A percentile compares a stretch with the other conserved stretches of the same genome.
phyloP scores from a whole-genome alignment of 2,797 vertebrate genomes.

The Hyperoplus immaculatus region DNA sequence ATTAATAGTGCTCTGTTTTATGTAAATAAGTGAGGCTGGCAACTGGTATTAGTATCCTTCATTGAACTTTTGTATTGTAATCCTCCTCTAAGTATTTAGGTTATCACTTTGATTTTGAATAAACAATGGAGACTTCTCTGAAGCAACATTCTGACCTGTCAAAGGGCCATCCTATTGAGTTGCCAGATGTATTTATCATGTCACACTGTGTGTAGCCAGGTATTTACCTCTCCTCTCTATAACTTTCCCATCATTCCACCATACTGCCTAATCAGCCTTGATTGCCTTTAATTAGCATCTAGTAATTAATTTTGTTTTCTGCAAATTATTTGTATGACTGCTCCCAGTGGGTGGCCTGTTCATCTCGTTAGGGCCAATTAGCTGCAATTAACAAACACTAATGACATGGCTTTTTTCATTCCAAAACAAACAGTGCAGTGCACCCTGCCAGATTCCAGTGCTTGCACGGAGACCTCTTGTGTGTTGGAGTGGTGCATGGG shows the following conservation, averaged over 20 bases:
- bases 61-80: not conserved
- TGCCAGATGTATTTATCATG: constrained; percentile 44
- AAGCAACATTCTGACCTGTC: constrained; percentile 1
- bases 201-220: constrained; percentile 47
- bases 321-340: constrained; percentile 97
- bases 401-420: constrained; percentile 92
- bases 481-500: constrained; percentile 64
- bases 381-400: constrained; percentile 99
- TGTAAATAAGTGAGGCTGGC: too few species aligned
- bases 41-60: too few species aligned
- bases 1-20: too few species aligned
- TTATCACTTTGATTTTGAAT: not conserved
- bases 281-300: constrained; percentile 97
- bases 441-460: constrained; percentile 84
- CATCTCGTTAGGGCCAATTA: constrained; percentile 99
- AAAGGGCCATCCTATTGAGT: constrained; percentile 2
- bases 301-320: constrained; percentile 99
- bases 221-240: constrained; percentile 60
- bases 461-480: constrained; percentile 77
- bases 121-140: constrained; percentile 6
- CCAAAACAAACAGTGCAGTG: constrained; percentile 94
- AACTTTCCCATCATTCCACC: constrained; percentile 74
- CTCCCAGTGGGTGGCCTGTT: constrained; percentile 98
- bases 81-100: too few species aligned
- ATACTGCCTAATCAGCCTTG: constrained; percentile 92